Conservation (phyloP, 2,888 invertebrate species). For the Troides helena region DNA sequence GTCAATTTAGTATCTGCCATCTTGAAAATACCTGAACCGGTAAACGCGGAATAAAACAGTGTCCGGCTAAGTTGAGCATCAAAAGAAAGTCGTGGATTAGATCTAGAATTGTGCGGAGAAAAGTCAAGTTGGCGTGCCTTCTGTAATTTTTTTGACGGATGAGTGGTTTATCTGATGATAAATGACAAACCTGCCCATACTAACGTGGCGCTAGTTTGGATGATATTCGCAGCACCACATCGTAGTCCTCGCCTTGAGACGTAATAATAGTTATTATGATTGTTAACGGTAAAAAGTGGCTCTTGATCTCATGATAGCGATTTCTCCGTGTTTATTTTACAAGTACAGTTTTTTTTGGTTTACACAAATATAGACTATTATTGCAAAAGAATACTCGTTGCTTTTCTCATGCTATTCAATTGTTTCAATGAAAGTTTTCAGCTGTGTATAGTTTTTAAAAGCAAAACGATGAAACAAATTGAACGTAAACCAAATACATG, state of each 20-base stretch:
- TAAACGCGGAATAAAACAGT: too few species aligned
- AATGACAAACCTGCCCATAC: too few species aligned
- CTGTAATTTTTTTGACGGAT: too few species aligned
- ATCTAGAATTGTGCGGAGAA: too few species aligned
- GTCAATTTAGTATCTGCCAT: slow-evolving; percentile 23
- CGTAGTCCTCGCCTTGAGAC: background rate
- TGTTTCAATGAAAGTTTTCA: background rate
- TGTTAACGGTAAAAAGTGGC: background rate
- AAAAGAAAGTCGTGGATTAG: too few species aligned
- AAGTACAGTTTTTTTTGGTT: background rate
- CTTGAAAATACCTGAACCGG: background rate
- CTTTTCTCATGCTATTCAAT: background rate
- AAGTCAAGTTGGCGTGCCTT: too few species aligned
- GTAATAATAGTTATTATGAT: background rate
- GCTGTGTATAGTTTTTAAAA: background rate
- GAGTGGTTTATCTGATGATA: too few species aligned
- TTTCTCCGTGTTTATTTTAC: background rate
- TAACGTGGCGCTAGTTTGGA: too few species aligned
- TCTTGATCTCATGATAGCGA: background rate
- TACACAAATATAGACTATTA: background rate
- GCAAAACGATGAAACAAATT: background rate
- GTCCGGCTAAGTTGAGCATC: too few species aligned
- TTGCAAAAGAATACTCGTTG: background rate
- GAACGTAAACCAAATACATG: background rate
- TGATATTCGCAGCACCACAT: too few species aligned